A percentile compares a stretch with the other conserved stretches of the same genome.
These are phyloP conservation scores for Channa striata DNA, from an alignment of 2,797 vertebrate species.

Conservation along the genomic window DNA sequence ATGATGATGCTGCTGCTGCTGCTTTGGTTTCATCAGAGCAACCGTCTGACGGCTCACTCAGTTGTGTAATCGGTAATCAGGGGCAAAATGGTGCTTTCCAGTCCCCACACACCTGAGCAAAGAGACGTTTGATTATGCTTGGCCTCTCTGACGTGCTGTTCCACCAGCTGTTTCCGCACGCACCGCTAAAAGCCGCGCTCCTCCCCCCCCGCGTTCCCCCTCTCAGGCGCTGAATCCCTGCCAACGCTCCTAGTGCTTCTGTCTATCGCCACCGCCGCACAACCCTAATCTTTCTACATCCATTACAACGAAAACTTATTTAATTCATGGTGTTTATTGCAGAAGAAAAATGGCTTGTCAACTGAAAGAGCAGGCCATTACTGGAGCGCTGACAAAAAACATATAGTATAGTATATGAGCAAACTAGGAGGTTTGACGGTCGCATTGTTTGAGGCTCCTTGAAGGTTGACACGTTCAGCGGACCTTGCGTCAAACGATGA, in stretches of 20 bases:
- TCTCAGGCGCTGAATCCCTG: slow-evolving; percentile 33
- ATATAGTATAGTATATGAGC: background rate
- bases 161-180: slow-evolving; percentile 70
- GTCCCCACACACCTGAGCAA: slow-evolving; percentile 70
- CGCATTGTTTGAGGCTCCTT: slow-evolving; percentile 28
- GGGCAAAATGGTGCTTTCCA: slow-evolving; percentile 40
- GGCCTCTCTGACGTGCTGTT: slow-evolving; percentile 66
- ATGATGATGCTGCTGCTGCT: no score
- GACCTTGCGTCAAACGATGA: slow-evolving; percentile 37
- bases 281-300: slow-evolving; percentile 63
- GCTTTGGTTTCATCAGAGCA: slow-evolving; percentile 60
- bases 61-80: slow-evolving; percentile 74
- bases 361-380: slow-evolving; percentile 24
- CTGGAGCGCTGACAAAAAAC: slow-evolving; percentile 20
- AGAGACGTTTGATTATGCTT: slow-evolving; percentile 70
- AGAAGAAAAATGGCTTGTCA: slow-evolving; percentile 40
- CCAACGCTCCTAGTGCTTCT: slow-evolving; percentile 21
- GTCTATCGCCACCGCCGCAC: slow-evolving; percentile 25
- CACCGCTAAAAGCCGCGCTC: slow-evolving; percentile 55
- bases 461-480: slow-evolving; percentile 36
- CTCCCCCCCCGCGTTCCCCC: slow-evolving; percentile 54
- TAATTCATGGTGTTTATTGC: slow-evolving; percentile 73
- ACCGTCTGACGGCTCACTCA: slow-evolving; percentile 63
- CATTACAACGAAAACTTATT: slow-evolving; percentile 66
- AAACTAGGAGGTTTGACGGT: slow-evolving; percentile 6